phyloP scores from a whole-genome alignment of 2,888 invertebrate species.

The Myathropa florea region DNA sequence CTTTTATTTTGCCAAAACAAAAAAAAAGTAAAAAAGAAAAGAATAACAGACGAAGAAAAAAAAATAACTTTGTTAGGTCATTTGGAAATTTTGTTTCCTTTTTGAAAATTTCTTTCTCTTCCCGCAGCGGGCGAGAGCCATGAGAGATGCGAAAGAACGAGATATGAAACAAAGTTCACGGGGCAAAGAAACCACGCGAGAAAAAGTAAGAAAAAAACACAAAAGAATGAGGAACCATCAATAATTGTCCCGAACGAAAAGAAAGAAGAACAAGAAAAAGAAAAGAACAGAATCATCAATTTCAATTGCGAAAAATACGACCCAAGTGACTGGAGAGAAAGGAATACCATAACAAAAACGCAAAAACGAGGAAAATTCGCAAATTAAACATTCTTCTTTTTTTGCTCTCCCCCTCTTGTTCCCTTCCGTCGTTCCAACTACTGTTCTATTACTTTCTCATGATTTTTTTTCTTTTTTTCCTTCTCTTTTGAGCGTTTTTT shows the following conservation, averaged over 20 bases:
- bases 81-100: constrained; percentile 13
- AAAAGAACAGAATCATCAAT: constrained; percentile 24
- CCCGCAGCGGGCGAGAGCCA: no score
- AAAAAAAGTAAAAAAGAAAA: background rate
- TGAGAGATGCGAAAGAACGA: background rate
- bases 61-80: constrained; percentile 56
- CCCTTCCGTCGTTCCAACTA: background rate
- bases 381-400: constrained; percentile 16
- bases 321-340: constrained; percentile 6
- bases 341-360: background rate
- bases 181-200: background rate
- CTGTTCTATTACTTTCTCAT: background rate
- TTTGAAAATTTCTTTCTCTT: background rate
- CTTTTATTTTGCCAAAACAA: no score
- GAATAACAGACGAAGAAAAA: constrained; percentile 1
- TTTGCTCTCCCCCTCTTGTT: background rate
- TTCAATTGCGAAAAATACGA: constrained; percentile 35
- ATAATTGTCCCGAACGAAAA: constrained; percentile 16
- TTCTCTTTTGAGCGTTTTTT: background rate
- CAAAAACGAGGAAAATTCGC: constrained; percentile 46
- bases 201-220: background rate
- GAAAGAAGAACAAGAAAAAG: background rate
- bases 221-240: constrained; percentile 4
- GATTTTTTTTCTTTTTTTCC: background rate
- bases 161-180: background rate